phyloP scores from a whole-genome alignment of 2,113 vertebrate genomes.

The Prolemur simus region DNA sequence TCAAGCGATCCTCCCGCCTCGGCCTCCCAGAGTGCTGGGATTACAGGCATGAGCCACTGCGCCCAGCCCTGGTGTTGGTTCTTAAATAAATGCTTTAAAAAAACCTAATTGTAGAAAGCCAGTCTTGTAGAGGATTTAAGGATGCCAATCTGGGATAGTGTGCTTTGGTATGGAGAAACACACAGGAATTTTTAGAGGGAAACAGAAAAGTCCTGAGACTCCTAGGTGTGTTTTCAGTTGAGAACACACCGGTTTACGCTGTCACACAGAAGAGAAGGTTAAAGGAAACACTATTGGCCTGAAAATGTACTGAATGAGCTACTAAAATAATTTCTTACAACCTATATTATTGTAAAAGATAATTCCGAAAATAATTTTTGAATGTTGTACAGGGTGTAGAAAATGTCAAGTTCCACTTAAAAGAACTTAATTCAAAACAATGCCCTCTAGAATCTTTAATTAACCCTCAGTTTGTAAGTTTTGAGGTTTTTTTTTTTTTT shows the following conservation, averaged over 20 bases:
- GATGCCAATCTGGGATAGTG: neutral
- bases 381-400: neutral
- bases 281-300: neutral
- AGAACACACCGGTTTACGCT: neutral
- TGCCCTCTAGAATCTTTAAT: neutral
- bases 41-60: too few species aligned
- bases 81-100: neutral
- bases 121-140: neutral
- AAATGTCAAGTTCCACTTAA: neutral
- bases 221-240: neutral
- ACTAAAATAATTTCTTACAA: neutral
- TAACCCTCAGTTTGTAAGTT: neutral
- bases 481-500: too few species aligned
- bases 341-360: neutral
- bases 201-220: neutral
- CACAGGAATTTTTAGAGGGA: neutral
- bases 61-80: neutral
- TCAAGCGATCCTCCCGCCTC: too few species aligned
- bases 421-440: neutral
- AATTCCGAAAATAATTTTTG: neutral
- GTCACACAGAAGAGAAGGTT: neutral
- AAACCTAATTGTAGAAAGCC: neutral
- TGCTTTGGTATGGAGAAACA: neutral
- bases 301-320: neutral
- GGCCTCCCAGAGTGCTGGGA: too few species aligned